Conservation (phyloP, 2,888 invertebrate genomes). For the Plebejus melissa region DNA sequence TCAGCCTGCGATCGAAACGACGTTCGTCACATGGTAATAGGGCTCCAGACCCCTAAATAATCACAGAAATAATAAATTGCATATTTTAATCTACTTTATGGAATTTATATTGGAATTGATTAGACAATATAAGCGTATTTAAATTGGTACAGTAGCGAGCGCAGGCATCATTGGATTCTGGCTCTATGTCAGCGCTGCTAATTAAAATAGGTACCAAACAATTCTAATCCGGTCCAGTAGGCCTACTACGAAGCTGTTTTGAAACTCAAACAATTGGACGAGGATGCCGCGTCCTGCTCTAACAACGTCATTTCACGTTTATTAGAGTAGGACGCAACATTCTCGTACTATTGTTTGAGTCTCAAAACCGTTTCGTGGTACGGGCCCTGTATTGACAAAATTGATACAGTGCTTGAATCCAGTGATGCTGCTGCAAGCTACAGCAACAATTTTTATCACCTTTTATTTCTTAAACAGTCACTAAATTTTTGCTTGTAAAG, state of each 20-base stretch:
- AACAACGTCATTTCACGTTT: too few relatives aligned
- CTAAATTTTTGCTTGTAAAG: neutral
- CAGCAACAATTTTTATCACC: neutral
- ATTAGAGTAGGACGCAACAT: too few relatives aligned
- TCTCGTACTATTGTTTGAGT: too few relatives aligned
- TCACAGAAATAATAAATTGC: neutral
- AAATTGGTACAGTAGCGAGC: neutral
- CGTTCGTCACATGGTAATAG: neutral
- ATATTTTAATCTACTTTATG: too few relatives aligned
- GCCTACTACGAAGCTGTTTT: too few relatives aligned
- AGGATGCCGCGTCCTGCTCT: too few relatives aligned
- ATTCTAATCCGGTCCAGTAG: neutral
- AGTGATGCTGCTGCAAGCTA: neutral
- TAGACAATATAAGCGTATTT: neutral
- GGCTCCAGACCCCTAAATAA: neutral
- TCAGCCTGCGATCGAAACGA: neutral
- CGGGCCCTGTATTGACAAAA: neutral
- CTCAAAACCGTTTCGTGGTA: too few relatives aligned
- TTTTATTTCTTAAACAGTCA: neutral
- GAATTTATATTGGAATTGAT: too few relatives aligned
- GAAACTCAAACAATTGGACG: too few relatives aligned
- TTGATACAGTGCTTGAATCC: neutral
- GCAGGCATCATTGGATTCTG: neutral
- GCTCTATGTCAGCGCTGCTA: too few relatives aligned
- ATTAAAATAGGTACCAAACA: too few relatives aligned